These are phyloP conservation scores for Habropoda laboriosa DNA, from an alignment of 1,140 invertebrate genomes.

Conservation along the genomic window DNA sequence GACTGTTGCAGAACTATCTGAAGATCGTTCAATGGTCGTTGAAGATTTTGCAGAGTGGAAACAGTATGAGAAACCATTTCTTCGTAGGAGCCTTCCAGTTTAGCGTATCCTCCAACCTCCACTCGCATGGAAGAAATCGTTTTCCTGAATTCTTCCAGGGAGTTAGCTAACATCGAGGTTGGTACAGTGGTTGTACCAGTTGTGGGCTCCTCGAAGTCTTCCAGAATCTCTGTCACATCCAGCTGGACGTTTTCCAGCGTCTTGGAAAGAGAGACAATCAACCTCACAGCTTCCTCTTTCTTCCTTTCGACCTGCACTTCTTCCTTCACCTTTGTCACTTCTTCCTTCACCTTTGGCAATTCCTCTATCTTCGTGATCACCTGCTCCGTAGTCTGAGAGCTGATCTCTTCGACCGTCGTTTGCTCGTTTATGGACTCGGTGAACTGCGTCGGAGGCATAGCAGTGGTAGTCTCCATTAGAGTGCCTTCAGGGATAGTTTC, in stretches of 20 bases:
- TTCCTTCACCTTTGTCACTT: neutral
- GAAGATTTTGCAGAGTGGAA: constrained; percentile 56
- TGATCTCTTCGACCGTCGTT: constrained; percentile 25
- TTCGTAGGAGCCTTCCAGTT: constrained; percentile 5
- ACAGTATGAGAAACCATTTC: constrained; percentile 6
- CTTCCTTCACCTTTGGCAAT: neutral
- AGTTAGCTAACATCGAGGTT: constrained; percentile 60
- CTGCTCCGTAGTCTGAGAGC: constrained; percentile 22
- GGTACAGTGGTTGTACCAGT: constrained; percentile 46
- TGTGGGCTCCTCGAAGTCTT: constrained; percentile 70
- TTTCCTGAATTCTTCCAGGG: constrained; percentile 63
- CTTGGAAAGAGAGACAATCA: constrained; percentile 27
- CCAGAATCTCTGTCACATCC: constrained; percentile 66
- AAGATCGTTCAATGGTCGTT: constrained; percentile 64
- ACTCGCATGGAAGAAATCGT: constrained; percentile 48
- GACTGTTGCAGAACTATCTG: constrained; percentile 59
- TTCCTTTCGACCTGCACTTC: too few relatives aligned
- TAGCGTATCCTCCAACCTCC: neutral
- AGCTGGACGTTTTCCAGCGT: constrained; percentile 64
- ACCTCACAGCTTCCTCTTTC: neutral
- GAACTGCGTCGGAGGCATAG: constrained; percentile 2
- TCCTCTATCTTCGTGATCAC: constrained; percentile 25
- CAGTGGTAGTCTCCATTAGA: constrained; percentile 19
- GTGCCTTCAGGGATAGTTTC: constrained; percentile 31
- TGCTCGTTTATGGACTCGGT: constrained; percentile 22